A percentile compares a stretch with the other conserved stretches of the same genome.
phyloP scores from a whole-genome alignment of 2,888 invertebrate genomes.

The Rotaria socialis region DNA sequence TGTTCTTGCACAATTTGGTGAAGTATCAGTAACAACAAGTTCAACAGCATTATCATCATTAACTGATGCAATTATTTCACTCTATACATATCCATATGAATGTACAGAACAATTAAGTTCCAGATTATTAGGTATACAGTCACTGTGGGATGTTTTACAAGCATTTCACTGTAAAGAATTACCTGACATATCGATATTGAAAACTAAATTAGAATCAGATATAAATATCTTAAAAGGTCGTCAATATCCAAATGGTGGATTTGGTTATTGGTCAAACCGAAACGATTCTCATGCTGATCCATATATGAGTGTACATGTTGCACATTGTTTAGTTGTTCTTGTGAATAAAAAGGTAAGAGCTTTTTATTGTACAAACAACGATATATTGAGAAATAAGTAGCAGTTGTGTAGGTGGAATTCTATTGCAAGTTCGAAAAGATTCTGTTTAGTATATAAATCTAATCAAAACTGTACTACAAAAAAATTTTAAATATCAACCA shows the following conservation, averaged over 20 bases:
- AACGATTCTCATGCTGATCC: constrained; percentile 9
- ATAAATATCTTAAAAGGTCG: background rate
- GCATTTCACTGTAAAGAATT: background rate
- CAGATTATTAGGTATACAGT: constrained; percentile 15
- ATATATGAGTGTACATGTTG: background rate
- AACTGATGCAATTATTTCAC: constrained; percentile 7
- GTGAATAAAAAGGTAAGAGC: background rate
- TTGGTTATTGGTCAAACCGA: constrained; percentile 20
- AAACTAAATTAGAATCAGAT: background rate
- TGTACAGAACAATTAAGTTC: constrained; percentile 16
- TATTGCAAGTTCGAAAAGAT: no score
- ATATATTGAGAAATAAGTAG: no score
- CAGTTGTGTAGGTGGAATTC: no score
- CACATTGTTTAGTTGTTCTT: background rate
- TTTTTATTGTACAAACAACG: no score
- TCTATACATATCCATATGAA: constrained; percentile 9
- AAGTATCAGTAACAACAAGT: constrained; percentile 19
- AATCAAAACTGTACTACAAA: background rate
- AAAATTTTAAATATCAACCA: background rate
- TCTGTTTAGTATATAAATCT: background rate
- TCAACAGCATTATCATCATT: constrained; percentile 20
- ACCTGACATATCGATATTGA: background rate
- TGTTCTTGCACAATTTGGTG: background rate
- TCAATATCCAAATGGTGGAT: constrained; percentile 8
- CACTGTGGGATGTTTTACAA: constrained; percentile 11